Base-by-base conservation (phyloP, 2,113 vertebrate species). In the Sceloporus undulatus region DNA sequence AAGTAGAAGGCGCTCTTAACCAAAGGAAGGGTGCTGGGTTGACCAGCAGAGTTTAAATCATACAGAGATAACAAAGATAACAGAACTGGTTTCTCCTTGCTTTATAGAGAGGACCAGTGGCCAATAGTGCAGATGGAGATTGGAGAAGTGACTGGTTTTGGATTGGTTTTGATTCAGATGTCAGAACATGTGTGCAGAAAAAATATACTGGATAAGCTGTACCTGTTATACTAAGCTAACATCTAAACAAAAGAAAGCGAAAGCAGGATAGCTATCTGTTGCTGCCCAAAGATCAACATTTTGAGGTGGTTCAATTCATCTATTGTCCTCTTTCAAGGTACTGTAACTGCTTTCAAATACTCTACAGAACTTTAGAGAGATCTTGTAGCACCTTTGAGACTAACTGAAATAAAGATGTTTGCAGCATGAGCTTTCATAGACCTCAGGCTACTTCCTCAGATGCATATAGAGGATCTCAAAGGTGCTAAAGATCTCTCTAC, bases 21-120 rank as follows among this genome's bases (percentile, higher is more conserved):
- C 29, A 52, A 56, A 71, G 1, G 3, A 88, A 86, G 2, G 70
- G 83, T 84, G 8, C 23, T 85, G 74, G 68, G 84, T 38, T 82
- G 77, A 71, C 34, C 54, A 5, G 48, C 38, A 27, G 23, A 85
- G 10, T 85, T 88, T 84, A 59, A 86, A 79, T 18, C 2, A 1
- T 19, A 34, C 65, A 85, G 48, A 88, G 85, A 85, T 86, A 90
- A 4, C 34, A 85, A 48, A 88, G 85, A 85, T 86, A 90, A 3
- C 34, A 54, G 34, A 38, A 79, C n/a, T 52, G 54, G 4, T 65
- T 68, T 21, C 48, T 7, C 48, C 48, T 52, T 90, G 90, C 7
- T 66, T 56, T 19, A 38, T 21, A 66, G 3, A 9, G 21, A 9
- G 8, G 21, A 9, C 40, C 14, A 27, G 8, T 2, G 11, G 66